Percentiles rank a stretch among this genome's conserved stretches.
phyloP scores from a whole-genome alignment of 2,113 vertebrate genomes.

The Sigmodon hispidus region DNA sequence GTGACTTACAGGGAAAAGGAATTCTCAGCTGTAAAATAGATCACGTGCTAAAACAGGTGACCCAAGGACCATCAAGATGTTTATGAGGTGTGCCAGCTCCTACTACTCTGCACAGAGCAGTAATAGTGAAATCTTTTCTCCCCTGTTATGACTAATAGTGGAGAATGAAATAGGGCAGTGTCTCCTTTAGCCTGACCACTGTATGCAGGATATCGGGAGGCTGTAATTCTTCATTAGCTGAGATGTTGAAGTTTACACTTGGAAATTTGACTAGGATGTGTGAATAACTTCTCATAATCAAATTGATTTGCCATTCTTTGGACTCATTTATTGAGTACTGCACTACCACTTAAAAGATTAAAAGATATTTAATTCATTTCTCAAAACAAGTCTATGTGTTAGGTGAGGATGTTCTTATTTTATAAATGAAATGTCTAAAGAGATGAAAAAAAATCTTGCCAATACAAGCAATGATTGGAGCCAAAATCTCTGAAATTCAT shows the following conservation, averaged over 20 bases:
- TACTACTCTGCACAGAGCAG: not conserved
- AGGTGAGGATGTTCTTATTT: not conserved
- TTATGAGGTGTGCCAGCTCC: not conserved
- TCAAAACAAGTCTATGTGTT: not conserved
- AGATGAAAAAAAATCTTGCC: not conserved
- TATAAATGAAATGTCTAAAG: constrained; percentile 25
- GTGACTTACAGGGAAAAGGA: constrained; percentile 3
- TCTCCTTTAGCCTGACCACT: not conserved
- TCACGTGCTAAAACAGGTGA: constrained; percentile 9
- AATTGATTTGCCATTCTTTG: not conserved
- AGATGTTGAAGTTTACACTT: constrained; percentile 9
- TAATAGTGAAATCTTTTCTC: not conserved
- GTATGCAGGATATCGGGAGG: not conserved
- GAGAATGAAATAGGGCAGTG: not conserved
- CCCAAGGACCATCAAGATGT: not conserved
- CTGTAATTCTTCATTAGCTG: not conserved
- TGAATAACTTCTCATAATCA: constrained; percentile 36
- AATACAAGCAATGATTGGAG: not conserved
- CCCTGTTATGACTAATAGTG: not conserved
- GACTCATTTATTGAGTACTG: not conserved
- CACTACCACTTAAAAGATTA: not conserved
- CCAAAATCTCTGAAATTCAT: constrained; percentile 45
- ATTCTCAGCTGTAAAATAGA: not conserved
- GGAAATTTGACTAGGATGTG: not conserved
- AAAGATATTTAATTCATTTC: constrained; percentile 20